Base-by-base conservation (phyloP, 2,888 invertebrate genomes). In the Pteria penguin region DNA sequence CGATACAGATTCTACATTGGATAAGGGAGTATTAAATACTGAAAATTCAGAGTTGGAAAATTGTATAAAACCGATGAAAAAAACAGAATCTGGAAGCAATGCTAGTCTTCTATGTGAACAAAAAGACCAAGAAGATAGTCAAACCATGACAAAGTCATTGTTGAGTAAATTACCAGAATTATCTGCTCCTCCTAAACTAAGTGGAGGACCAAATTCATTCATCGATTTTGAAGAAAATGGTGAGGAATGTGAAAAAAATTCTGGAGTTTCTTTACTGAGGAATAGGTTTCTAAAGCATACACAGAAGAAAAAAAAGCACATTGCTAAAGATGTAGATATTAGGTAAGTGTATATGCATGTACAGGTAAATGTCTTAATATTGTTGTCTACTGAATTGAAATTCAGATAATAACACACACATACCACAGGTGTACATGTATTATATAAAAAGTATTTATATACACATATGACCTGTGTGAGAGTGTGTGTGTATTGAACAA, bases 261-360 rank as follows among this genome's bases (percentile, higher is more conserved):
- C 90, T 32, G 96, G 95, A 11, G 93, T 96, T 5, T 94, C 94
- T 79, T 93, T 94, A 72, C 93, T 97, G 36, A 94, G 96, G 90
- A 94, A 96, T 83, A 93, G 96, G 80, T 95, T 96, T 89, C 93
- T 95, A 52, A 94, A 94, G 87, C 96, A 96, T 85, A 93, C 95
- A 0, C 93, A 93, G 57, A 86, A 84, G 73, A 85, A 77, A 68
- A 81, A 75, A 55, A 82, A 82, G 33, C 77, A 80, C 54, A 22
- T 31, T 67, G 52, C 76, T 4, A 83, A 81, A 65, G 86, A 89
- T 75, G 92, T 94, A 81, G 93, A 94, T 89, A 91, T 94, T 85
- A 94, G 92, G 94, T 94, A 92, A 91, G 92, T 82, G 45, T 45
- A 0, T n/a, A n/a, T n/a, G n/a, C n/a, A n/a, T n/a, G n/a, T n/a